phyloP scores from a whole-genome alignment of 2,888 invertebrate genomes.

The Steromphala cineraria region DNA sequence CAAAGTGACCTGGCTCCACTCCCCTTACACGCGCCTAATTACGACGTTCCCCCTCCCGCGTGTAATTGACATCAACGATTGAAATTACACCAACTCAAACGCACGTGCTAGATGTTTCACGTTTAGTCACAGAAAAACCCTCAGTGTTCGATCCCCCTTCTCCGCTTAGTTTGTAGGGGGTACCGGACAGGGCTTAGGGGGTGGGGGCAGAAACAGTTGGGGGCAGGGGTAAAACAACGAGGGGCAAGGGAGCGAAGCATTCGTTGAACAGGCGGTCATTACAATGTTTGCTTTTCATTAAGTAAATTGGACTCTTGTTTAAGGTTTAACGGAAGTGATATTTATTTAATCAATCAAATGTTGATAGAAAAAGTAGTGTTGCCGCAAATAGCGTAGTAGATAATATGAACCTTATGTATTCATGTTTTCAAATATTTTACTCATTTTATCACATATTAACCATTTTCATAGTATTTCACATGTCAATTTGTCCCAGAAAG shows the following conservation, averaged over 20 bases:
- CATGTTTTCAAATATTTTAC: too few species aligned
- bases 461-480: too few species aligned
- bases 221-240: not conserved
- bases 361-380: not conserved
- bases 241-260: not conserved
- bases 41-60: not conserved
- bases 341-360: slow-evolving; percentile 1
- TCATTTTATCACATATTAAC: too few species aligned
- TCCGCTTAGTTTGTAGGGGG: not conserved
- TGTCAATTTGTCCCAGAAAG: too few species aligned
- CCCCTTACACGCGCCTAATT: not conserved
- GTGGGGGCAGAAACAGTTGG: too few species aligned
- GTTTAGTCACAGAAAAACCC: not conserved
- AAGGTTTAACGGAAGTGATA: not conserved
- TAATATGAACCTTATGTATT: too few species aligned
- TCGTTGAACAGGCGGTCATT: not conserved
- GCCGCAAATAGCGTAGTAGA: too few species aligned
- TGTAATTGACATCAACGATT: not conserved
- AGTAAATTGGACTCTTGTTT: not conserved
- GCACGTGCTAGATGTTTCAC: not conserved
- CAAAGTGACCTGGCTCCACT: not conserved
- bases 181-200: not conserved
- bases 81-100: not conserved
- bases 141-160: not conserved
- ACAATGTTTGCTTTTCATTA: not conserved